phyloP scores from a whole-genome alignment of 2,888 invertebrate species.

The Mesoligia furuncula region DNA sequence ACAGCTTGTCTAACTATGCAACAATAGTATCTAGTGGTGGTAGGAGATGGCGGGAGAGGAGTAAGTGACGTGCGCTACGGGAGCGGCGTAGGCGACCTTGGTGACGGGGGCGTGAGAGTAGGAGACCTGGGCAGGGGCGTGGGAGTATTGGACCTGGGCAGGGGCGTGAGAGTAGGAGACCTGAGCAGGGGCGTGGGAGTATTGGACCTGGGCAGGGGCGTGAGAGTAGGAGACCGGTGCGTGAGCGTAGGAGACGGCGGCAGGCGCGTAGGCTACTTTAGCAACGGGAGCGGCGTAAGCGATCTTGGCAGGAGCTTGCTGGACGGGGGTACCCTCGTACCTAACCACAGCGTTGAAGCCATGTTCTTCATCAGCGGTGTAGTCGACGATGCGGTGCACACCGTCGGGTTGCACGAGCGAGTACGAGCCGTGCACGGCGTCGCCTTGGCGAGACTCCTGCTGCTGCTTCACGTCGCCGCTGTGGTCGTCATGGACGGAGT shows the following conservation, averaged over 20 bases:
- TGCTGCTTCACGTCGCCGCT: conserved; percentile 87
- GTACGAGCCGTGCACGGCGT: conserved; percentile 86
- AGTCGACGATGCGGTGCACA: conserved; percentile 85
- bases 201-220: conserved; percentile 58
- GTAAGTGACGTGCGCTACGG: conserved; percentile 78
- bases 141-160: conserved; percentile 6
- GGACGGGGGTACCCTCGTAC: conserved; percentile 82
- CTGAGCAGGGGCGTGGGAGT: conserved; percentile 41
- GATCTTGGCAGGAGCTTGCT: conserved; percentile 69
- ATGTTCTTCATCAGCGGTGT: conserved; percentile 83
- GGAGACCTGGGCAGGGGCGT: conserved; percentile 72
- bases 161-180: too few relatives aligned
- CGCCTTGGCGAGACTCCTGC: conserved; percentile 84
- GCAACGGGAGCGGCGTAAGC: conserved; percentile 69
- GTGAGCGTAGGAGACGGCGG: conserved; percentile 56
- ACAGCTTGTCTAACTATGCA: conserved; percentile 57
- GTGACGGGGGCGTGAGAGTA: conserved; percentile 74
- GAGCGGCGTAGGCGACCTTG: conserved; percentile 68
- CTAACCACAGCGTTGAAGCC: conserved; percentile 88
- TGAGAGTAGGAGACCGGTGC: conserved; percentile 78
- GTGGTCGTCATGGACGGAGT: conserved; percentile 85
- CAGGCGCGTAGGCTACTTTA: conserved; percentile 51
- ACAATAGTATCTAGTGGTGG: conserved; percentile 77
- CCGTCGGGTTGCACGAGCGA: conserved; percentile 88
- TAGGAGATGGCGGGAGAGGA: conserved; percentile 83